Base-by-base conservation (phyloP, 2,888 invertebrate species). In the Rhingia campestris region DNA sequence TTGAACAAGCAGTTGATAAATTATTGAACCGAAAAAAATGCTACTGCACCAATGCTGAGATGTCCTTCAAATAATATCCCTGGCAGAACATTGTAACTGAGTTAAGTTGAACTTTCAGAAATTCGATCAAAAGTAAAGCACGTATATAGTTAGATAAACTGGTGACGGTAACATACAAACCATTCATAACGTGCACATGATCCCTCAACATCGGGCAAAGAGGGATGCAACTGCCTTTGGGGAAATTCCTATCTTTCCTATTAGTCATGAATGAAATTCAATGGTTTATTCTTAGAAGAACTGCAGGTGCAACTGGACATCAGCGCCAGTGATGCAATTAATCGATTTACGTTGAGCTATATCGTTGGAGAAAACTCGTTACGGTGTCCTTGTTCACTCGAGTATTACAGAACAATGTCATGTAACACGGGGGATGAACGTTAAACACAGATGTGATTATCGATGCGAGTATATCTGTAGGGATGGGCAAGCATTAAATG, bases 1-100 rank as follows among this genome's bases (percentile, higher is more conserved):
- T 64, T 61, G 53, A 59, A 70, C 75, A 53, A 75, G 59, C 51
- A 75, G 75, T 81, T 75, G 70, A 81, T 81, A 66, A 75, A 81
- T 81, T 75, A 75, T 70, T 47, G 51, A 47, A 64, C 70, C 45
- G 9, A 70, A 64, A 70, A 64, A 59, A 56, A 59, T 45, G 59
- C 51, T 58, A 14, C 43, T 45, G 33, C 49, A 30, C 47, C 45
- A 49, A 58, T 70, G 81, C 75, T 81, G 81, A 75, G 75, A 75
- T 70, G 59, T 75, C 81, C 81, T 75, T 70, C 9, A 33, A 59
- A 47, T 51, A 58, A 12, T 22, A 37, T 37, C 45, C 45, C 53
- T 45, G 45, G 56, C 80, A 64, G 58, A 9, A 45, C 14, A 14
- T 14, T 33, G 4, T 59, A 43, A 58, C 32, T n/a, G 53, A 14